Base-by-base conservation (phyloP, 2,888 invertebrate species). In the Orthosia gracilis region DNA sequence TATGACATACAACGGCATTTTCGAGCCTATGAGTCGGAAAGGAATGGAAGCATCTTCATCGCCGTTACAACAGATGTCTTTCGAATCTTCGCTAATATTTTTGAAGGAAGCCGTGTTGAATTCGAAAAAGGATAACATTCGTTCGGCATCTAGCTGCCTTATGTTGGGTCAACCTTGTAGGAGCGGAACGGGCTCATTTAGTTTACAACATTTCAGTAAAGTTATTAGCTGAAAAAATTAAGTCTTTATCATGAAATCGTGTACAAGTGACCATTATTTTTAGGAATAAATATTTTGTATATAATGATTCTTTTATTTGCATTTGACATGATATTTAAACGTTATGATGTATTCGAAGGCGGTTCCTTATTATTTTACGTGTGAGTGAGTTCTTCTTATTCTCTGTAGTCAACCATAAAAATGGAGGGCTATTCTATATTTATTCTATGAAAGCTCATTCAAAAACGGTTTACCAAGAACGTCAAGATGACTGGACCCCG, bases 31-130 rank as follows among this genome's bases (percentile, higher is more conserved):
- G 94, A 99, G 98, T 92, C 97, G 99, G 40, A 97, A 97, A 87
- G 99, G 99, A 13, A 99, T 99, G 97, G 98, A 98, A 86, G 97
- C 97, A 65, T 98, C 98, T n/a, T 97, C 99, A 0, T 99, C 99
- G 0, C 99, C 99, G 0, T 94, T 99, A 23, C 99, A 99, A 92
- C 99, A 99, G 94, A 99, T 99, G 98, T 99, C 99, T 1, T 99
- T 99, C 91, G 99, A 99, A 93, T 98, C 99, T 1, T 98, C 99
- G 4, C 95, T 99, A 78, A 97, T 97, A 84, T 99, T 99, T 92
- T 95, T 99, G 82, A 98, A 97, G 87, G 97, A 97, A 71, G 98
- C 99, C 0, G 97, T 98, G 0, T 93, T 97, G 91, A 91, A 96
- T 97, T 98, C 98, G 1, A 97, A 97, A 89, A 94, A 93, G 52